These are phyloP conservation scores for Xiphias gladius DNA, from an alignment of 2,113 vertebrate genomes.

Conservation along the genomic window DNA sequence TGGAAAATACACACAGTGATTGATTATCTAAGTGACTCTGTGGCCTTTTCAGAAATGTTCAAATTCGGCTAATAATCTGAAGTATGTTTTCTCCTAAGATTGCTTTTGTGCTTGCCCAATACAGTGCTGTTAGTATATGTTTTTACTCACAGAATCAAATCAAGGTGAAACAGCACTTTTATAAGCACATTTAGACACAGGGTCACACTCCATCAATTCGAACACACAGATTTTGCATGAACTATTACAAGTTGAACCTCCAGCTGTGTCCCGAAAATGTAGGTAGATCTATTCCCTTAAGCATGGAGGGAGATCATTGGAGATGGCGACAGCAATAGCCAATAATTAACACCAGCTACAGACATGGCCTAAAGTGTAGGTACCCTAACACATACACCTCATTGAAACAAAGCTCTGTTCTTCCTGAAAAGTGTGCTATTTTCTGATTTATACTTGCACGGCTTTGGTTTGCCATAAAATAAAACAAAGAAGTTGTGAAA, in stretches of 20 bases:
- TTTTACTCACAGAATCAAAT: constrained; percentile 16
- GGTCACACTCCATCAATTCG: constrained; percentile 37
- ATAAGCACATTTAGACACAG: background rate
- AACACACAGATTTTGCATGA: constrained; percentile 14
- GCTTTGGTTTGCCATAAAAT: too few species aligned
- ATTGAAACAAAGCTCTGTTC: background rate
- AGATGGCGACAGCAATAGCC: constrained; percentile 57
- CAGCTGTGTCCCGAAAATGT: background rate
- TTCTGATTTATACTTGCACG: background rate
- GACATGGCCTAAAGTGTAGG: background rate
- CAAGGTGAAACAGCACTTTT: constrained; percentile 15
- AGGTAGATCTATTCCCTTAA: constrained; percentile 28
- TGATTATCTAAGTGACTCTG: constrained; percentile 5
- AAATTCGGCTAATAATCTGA: background rate
- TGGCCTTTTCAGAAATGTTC: background rate
- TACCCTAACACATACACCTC: background rate
- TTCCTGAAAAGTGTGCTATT: background rate
- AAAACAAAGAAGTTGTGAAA: too few species aligned
- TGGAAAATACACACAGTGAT: background rate
- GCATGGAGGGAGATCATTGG: constrained; percentile 38
- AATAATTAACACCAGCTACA: constrained; percentile 68
- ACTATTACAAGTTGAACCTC: constrained; percentile 17
- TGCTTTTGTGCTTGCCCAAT: background rate
- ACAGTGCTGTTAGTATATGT: background rate
- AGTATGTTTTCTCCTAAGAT: background rate